phyloP scores from a whole-genome alignment of 2,113 vertebrate genomes.

The Menura novaehollandiae region DNA sequence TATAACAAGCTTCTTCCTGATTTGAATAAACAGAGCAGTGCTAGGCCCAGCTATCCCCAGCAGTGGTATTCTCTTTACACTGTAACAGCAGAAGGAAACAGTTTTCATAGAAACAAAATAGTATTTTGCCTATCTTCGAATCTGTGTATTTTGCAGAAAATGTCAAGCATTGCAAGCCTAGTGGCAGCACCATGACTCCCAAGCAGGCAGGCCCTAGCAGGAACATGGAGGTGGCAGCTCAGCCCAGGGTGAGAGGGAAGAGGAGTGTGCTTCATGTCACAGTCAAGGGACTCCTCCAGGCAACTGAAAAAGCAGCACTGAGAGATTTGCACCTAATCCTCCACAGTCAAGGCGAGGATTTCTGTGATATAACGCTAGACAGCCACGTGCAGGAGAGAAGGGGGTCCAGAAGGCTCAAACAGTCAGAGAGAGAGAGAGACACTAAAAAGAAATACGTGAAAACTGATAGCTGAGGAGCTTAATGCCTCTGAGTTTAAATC shows the following conservation, averaged over 20 bases:
- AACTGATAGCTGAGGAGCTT: background rate
- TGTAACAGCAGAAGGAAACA: background rate
- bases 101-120: background rate
- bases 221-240: background rate
- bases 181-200: background rate
- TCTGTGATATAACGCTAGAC: background rate
- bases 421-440: background rate
- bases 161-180: background rate
- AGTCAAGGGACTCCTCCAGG: slow-evolving; percentile 16
- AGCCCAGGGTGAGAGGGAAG: background rate
- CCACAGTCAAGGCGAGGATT: background rate
- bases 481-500: background rate
- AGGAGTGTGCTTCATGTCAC: background rate
- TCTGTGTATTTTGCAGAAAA: background rate
- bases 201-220: background rate
- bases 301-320: background rate
- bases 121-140: background rate
- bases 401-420: background rate
- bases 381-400: background rate
- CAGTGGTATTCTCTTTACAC: background rate
- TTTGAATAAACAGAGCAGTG: background rate
- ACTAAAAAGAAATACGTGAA: background rate
- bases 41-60: background rate
- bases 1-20: slow-evolving; percentile 47
- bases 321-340: slow-evolving; percentile 16